Conservation (phyloP, 2,888 invertebrate species). For the Machimus rusticus region DNA sequence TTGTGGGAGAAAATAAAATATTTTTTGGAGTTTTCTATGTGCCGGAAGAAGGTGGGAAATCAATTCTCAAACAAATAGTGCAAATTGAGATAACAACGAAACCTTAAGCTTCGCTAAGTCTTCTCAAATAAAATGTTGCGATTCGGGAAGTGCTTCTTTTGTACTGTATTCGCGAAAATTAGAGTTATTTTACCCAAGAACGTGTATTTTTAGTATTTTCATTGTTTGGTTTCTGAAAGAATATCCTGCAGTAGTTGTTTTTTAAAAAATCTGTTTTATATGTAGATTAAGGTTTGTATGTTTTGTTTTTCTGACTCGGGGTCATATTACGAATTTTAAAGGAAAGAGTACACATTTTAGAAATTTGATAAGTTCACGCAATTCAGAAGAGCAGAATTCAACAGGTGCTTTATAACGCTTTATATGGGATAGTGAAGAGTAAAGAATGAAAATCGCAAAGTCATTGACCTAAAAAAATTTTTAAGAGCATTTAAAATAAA, state of each 20-base stretch:
- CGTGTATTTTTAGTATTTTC: background rate
- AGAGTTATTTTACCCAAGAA: background rate
- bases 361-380: background rate
- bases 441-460: background rate
- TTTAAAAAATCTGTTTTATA: background rate
- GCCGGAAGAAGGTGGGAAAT: background rate
- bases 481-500: background rate
- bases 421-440: background rate
- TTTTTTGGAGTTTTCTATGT: background rate
- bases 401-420: background rate
- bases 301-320: too few species aligned
- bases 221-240: background rate
- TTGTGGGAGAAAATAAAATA: background rate
- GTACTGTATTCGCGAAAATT: background rate
- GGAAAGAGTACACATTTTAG: too few species aligned
- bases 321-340: too few species aligned
- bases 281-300: too few species aligned
- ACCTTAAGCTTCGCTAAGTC: background rate
- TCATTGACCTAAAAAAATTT: background rate
- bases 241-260: background rate
- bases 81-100: background rate
- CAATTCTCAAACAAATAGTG: background rate
- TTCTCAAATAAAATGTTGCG: background rate
- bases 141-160: background rate
- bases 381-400: background rate